Base-by-base conservation (phyloP, 2,113 vertebrate species). In the Leptosomus discolor region DNA sequence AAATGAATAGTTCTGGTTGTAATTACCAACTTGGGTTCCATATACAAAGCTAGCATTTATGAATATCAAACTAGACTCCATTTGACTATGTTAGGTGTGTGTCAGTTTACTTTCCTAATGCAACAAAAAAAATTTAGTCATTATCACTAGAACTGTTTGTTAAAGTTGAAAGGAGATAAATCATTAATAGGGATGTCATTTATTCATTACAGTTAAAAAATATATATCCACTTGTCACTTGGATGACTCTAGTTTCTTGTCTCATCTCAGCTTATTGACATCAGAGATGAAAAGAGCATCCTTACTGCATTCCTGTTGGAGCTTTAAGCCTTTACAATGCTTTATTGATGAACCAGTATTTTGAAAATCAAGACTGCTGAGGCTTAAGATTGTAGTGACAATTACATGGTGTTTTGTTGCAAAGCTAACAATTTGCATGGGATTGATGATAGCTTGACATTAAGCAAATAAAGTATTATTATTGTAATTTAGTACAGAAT, bases 281-380 rank as follows among this genome's bases (percentile, higher is more conserved):
- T 75, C 41, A 80, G 60, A 97, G 92, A 96, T 84, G 69, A 96
- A 97, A 97, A 96, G 92, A 94, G 34, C 68, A 92, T 92, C 90
- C 78, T 92, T 74, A 69, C 68, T 56, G 41, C 68, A 71, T 78
- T 96, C 68, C 77, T 94, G 37, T 67, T 94, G 60, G 54, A 96
- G 77, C 70, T 95, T 92, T 95, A 95, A 94, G 67, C 67, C 81
- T 96, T 90, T 92, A 94, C 89, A 88, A 96, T 96, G 94, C 84
- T 96, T 97, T 97, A 96, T 94, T 96, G 95, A 96, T 95, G 96
- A 97, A 94, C 89, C 57, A 74, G 84, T 83, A 92, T 94, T 91
- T 91, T 85, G 85, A 93, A 97, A 95, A 95, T 95, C 93, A 95
- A 95, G 78, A 60, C 50, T 95, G 92, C 85, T 75, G 56, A 96